Base-by-base conservation (phyloP, 2,113 vertebrate species). In the Myotis yumanensis region DNA sequence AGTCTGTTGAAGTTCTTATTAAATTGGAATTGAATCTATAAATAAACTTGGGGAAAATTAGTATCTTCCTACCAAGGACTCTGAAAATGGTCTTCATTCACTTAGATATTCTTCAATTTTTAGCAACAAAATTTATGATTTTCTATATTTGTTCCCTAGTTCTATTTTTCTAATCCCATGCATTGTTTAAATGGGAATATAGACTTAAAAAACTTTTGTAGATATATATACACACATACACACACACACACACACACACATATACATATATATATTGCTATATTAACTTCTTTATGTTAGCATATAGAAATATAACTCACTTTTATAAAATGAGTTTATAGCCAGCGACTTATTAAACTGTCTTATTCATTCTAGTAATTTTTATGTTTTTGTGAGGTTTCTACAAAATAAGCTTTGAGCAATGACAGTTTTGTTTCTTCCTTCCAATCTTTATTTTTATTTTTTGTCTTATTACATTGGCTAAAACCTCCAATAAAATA, bases 11-110 rank as follows among this genome's bases (percentile, higher is more conserved):
- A 1, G 17, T 37, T 64, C 86, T 82, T 68, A 59, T 68, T 75
- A 89, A 84, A 80, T 64, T 73, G 57, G 20, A 22, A 51, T 57
- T 77, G n/a, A 87, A 84, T 66, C 37, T 79, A 62, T 72, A 73
- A 93, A 59, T 35, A 23, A 93, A 83, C 43, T 68, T 75, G 59
- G 28, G 16, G 68, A 76, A 94, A 93, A 75, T 37, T 73, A 89
- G 35, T 25, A 20, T 48, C 48, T 69, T 79, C 30, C 71, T 35
- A 76, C 10, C 11, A 73, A 71, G 64, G 17, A 83, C 43, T 59
- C 28, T 48, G n/a, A 83, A 35, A 59, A 14, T 4, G 68, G 18
- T 5, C 43, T 35, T 23, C 5, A 64, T 18, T 88, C 75, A 87
- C 59, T 90, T 76, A 79, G 7, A 89, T 64, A 83, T 80, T 64